These are phyloP conservation scores for Polia nebulosa DNA, from an alignment of 2,888 invertebrate genomes.

Conservation along the genomic window DNA sequence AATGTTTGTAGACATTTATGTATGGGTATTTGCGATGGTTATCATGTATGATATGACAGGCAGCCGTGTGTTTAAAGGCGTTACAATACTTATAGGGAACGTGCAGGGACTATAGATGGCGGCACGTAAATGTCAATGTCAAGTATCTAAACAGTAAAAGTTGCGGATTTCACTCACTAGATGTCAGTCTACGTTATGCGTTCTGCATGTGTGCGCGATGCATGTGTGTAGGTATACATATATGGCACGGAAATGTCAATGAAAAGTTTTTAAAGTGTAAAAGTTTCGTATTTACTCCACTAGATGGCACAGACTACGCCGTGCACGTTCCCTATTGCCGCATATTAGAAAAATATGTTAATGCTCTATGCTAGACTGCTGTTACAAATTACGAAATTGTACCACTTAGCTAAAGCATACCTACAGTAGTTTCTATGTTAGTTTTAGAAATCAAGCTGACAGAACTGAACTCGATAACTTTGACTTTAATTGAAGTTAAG, in stretches of 20 bases:
- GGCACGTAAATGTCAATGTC: too few relatives aligned
- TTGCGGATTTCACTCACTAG: too few relatives aligned
- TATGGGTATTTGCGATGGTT: conserved; percentile 34
- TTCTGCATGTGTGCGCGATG: too few relatives aligned
- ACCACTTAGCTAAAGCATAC: conserved; percentile 35
- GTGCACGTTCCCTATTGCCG: conserved; percentile 9
- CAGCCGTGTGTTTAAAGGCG: neutral
- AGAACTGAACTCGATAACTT: conserved; percentile 27
- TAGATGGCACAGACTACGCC: too few relatives aligned
- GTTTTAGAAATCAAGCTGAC: conserved; percentile 55
- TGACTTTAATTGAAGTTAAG: conserved; percentile 45
- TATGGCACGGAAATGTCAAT: too few relatives aligned
- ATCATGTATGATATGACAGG: neutral
- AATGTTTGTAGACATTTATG: conserved; percentile 29
- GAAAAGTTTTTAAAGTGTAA: too few relatives aligned
- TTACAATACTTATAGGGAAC: too few relatives aligned
- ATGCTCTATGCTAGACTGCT: neutral
- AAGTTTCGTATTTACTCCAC: too few relatives aligned
- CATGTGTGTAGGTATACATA: too few relatives aligned
- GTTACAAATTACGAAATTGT: conserved; percentile 33
- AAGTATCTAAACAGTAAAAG: too few relatives aligned
- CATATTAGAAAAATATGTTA: conserved; percentile 22
- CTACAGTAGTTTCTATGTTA: conserved; percentile 15
- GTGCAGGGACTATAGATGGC: too few relatives aligned
- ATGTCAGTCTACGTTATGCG: too few relatives aligned